These are phyloP conservation scores for Torymus auratus DNA, from an alignment of 2,888 invertebrate genomes.

Conservation along the genomic window DNA sequence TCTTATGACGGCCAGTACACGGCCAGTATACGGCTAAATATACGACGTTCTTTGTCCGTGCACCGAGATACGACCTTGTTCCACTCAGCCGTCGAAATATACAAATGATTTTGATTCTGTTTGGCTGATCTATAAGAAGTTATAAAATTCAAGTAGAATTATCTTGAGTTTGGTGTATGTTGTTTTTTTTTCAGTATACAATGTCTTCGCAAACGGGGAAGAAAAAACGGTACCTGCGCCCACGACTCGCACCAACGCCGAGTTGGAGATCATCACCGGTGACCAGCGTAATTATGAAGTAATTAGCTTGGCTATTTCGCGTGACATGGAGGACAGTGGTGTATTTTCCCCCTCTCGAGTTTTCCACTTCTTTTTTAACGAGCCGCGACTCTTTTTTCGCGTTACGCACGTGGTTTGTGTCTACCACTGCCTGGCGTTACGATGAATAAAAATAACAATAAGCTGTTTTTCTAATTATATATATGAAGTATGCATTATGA, in stretches of 20 bases:
- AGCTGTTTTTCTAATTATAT: no score
- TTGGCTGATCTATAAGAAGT: no score
- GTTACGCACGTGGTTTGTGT: neutral
- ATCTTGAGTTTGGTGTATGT: no score
- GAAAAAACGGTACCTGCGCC: constrained; percentile 21
- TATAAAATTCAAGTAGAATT: no score
- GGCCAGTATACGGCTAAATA: no score
- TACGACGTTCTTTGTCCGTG: no score
- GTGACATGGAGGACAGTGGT: constrained; percentile 67
- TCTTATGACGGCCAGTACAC: no score
- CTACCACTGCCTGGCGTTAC: neutral
- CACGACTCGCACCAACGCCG: neutral
- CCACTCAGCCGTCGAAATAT: no score
- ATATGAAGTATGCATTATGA: no score
- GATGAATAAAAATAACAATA: constrained; percentile 5
- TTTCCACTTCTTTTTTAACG: neutral
- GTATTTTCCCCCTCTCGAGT: neutral
- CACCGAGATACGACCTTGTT: no score
- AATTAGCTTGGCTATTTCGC: constrained; percentile 69
- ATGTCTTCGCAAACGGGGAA: neutral
- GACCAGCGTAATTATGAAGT: constrained; percentile 63
- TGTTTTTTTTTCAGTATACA: no score
- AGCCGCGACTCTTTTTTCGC: neutral
- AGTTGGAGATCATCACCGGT: neutral
- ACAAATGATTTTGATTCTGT: no score